Conservation (phyloP, 2,797 vertebrate genomes). For the Tolypeutes matacus region DNA sequence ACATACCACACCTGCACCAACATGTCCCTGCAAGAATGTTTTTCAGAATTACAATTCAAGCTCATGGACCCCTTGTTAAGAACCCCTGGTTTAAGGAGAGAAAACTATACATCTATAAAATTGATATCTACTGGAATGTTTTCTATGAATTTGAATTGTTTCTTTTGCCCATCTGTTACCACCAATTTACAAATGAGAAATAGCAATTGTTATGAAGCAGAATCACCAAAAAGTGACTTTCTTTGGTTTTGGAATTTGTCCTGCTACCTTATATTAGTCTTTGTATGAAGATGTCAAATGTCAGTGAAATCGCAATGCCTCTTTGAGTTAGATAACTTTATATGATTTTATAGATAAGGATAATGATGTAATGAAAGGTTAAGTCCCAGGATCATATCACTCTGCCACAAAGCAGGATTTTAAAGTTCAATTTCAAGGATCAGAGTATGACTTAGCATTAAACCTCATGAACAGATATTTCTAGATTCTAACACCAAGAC, state of each 20-base stretch:
- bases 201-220: constrained; percentile 72
- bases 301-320: not conserved
- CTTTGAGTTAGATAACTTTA: not conserved
- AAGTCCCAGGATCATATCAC: not conserved
- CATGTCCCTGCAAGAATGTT: too few species aligned
- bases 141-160: constrained; percentile 77
- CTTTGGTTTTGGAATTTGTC: not conserved
- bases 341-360: not conserved
- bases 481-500: not conserved
- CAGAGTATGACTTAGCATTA: not conserved
- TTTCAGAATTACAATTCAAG: too few species aligned
- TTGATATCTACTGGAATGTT: constrained; percentile 76
- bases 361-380: not conserved
- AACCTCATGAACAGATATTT: not conserved
- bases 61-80: too few species aligned
- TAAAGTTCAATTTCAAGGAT: constrained; percentile 17
- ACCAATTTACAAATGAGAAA: constrained; percentile 79
- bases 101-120: constrained; percentile 65
- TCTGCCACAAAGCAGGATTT: not conserved
- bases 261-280: not conserved
- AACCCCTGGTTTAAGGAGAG: constrained; percentile 65
- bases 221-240: constrained; percentile 19
- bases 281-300: not conserved
- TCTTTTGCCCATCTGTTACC: constrained; percentile 79
- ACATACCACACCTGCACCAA: too few species aligned